Conservation (phyloP, 37 sponge, comb jelly and placozoan species). For the Corticium candelabrum region DNA sequence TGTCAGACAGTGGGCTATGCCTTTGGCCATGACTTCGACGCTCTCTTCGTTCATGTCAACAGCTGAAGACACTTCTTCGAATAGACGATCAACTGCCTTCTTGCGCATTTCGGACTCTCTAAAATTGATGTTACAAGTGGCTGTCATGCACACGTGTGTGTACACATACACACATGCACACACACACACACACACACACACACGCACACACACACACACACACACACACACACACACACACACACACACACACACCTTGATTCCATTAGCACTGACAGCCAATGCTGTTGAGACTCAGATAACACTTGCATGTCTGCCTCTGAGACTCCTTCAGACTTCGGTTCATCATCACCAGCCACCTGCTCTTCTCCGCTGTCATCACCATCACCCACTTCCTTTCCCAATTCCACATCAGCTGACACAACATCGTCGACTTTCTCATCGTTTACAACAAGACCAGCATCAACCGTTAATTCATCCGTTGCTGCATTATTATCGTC, state of each 20-base stretch:
- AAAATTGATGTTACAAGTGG: background rate
- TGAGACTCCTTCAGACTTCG: background rate
- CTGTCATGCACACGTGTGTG: background rate
- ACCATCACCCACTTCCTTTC: background rate
- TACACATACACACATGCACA: slow-evolving; percentile 12
- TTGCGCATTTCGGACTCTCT: background rate
- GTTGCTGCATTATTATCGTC: no score
- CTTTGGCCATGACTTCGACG: background rate
- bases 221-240: slow-evolving; percentile 25
- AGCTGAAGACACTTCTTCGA: no score
- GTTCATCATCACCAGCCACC: background rate
- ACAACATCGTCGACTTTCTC: no score
- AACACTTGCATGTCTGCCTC: no score
- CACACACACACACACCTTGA: slow-evolving; percentile 16
- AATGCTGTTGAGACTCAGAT: no score
- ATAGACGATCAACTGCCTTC: no score
- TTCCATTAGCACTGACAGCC: background rate
- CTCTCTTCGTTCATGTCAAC: no score
- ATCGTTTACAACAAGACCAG: no score
- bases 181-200: slow-evolving; percentile 20
- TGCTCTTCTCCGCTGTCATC: background rate
- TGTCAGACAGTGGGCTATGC: background rate
- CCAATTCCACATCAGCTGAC: slow-evolving; percentile 7
- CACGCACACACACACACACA: slow-evolving; percentile 7
- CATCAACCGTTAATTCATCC: no score